phyloP scores from a whole-genome alignment of 2,113 vertebrate genomes.

The Pelmatolapia mariae region DNA sequence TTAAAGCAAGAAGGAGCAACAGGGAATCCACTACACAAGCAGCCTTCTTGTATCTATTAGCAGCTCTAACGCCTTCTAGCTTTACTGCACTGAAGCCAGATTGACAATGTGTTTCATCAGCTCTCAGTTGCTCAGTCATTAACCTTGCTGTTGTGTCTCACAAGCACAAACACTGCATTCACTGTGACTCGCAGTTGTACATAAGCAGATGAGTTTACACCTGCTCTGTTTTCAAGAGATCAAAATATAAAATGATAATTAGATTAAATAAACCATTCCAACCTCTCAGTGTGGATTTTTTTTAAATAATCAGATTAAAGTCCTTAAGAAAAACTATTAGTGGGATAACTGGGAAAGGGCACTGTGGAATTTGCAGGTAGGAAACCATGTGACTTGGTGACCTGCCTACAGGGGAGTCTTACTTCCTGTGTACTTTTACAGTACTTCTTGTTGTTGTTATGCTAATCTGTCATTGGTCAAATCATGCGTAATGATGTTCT shows the following conservation, averaged over 20 bases:
- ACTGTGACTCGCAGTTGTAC: background rate
- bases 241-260: background rate
- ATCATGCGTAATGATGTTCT: too few species aligned
- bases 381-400: background rate
- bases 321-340: background rate
- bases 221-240: background rate
- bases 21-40: background rate
- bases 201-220: background rate
- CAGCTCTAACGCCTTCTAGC: background rate
- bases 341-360: background rate
- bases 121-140: background rate
- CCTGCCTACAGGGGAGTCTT: background rate
- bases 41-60: background rate
- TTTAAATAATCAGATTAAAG: background rate
- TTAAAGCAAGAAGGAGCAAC: background rate
- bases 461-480: background rate
- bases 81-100: background rate
- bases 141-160: background rate
- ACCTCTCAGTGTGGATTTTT: background rate
- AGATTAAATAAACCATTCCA: background rate
- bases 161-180: background rate
- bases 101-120: background rate
- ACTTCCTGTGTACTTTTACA: background rate
- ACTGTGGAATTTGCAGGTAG: background rate
- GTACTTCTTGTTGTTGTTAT: background rate